Percentiles rank a stretch among this genome's conserved stretches.
Evolutionary conservation across 2,797 vertebrate genomes (phyloP).

Genomic region (Acrossocheilus fasciatus): DNA sequence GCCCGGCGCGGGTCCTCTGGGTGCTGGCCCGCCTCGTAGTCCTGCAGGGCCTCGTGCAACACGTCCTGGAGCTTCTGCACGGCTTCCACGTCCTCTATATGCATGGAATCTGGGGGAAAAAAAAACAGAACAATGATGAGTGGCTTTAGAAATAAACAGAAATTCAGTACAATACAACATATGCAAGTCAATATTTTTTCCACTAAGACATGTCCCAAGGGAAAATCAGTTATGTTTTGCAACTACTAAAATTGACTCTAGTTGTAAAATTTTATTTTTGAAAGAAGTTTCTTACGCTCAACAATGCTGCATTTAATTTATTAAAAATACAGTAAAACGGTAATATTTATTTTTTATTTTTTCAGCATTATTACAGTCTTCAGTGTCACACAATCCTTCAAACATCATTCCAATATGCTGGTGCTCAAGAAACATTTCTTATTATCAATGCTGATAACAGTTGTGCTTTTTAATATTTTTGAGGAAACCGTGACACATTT

Average conservation of each 20-base stretch:
- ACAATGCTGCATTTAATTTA: background rate
- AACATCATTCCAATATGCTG: background rate
- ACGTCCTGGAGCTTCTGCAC: conserved; percentile 99
- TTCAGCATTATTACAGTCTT: background rate
- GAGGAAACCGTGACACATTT: background rate
- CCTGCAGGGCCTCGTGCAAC: conserved; percentile 97
- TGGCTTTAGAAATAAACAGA: background rate
- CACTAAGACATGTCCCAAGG: background rate
- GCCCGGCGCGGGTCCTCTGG: conserved; percentile 95
- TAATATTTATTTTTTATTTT: background rate
- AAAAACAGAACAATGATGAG: conserved; percentile 30
- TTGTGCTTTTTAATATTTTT: background rate
- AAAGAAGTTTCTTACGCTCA: background rate
- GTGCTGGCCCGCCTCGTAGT: conserved; percentile 95
- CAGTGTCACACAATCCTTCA: background rate
- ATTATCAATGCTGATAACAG: background rate
- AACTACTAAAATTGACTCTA: background rate
- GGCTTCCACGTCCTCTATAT: conserved; percentile 98
- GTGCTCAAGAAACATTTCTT: background rate
- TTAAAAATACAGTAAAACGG: background rate
- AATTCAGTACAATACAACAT: background rate
- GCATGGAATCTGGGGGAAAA: conserved; percentile 91
- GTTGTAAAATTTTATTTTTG: background rate
- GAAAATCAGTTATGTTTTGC: background rate
- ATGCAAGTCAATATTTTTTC: background rate